Base-by-base conservation (phyloP, 2,888 invertebrate species). In the Pollenia griseotomentosa region DNA sequence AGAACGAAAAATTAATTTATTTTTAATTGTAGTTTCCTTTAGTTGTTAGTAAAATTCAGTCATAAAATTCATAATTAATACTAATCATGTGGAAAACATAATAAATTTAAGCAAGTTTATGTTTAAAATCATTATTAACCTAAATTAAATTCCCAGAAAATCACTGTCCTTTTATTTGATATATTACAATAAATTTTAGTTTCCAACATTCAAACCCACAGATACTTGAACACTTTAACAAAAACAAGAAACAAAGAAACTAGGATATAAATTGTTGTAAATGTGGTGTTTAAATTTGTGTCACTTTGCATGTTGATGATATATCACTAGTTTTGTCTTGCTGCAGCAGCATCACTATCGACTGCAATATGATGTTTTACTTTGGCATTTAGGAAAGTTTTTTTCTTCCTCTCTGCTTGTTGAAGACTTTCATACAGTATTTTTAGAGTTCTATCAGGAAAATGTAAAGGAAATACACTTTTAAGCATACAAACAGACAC, bases 221-320 rank as follows among this genome's bases (percentile, higher is more conserved):
- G 40, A 74, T 16, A 59, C 44, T 74, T n/a, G 51, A 51, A 80
- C n/a, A 63, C 40, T 14, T 19, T 2, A 4, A 2, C 40, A 19
- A n/a, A 23, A 19, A 42, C 44, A 23, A 33, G 33, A 33, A 33
- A 68, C 4, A 33, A 33, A 33, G 40, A 70, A 61, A 61, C 33
- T 73, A 12, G 12, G 23, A 61, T 73, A 73, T 66, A 59, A 78
- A 78, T 68, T 78, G 78, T 78, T 85, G 80, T 57, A 79, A 82
- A 82, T 86, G 77, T 86, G 79, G 74, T 79, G 57, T 75, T 79
- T 79, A 86, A 86, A 86, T 79, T 86, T 83, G 74, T 86, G 85
- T 86, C 82, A 86, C 59, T 78, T 86, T 78, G 66, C 82, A 78
- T 68, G 78, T 70, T 86, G 83, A 83, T 86, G 83, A 79, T 83